Base-by-base conservation (phyloP, 2,888 invertebrate genomes). In the Bugulina stolonifera region DNA sequence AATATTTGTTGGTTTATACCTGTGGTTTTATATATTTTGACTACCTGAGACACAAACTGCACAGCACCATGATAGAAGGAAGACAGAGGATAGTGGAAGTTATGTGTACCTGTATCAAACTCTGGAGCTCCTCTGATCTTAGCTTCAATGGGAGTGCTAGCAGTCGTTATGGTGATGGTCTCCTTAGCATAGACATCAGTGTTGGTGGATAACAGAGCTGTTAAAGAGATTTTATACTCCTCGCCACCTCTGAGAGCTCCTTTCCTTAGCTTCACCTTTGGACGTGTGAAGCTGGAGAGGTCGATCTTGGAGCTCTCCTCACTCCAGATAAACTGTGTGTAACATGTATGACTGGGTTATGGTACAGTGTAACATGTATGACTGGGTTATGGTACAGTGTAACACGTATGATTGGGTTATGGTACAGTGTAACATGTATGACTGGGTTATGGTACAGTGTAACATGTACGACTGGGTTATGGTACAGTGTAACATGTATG, bases 271-370 rank as follows among this genome's bases (percentile, higher is more conserved):
- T 32, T 64, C 14, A 34, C 32, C 14, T 14, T 64, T 2, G 10
- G 5, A 2, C 25, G 14, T 14, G 27, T 64, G 32, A 64, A 64
- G 10, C 27, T 34, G 5, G 22, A 22, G 32, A 64, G 64, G 64
- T 14, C 18, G 27, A 64, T 10, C 10, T 27, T 32, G 14, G 64
- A 14, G 5, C 43, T 43, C 43, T 22, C 29, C 29, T 2, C 27
- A 3, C n/a, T 32, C 64, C 64, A 64, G 5, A 32, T 32, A 64
- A 29, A 64, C 64, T 64, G 27, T 32, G n/a, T n/a, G n/a, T n/a
- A n/a, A n/a, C n/a, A n/a, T n/a, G n/a, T n/a, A n/a, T n/a, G n/a
- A n/a, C n/a, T n/a, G n/a, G n/a, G n/a, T n/a, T n/a, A n/a, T n/a
- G n/a, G n/a, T n/a, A n/a, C n/a, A n/a, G n/a, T n/a, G n/a, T n/a